A percentile compares a stretch with the other conserved stretches of the same genome.
These are phyloP conservation scores for Candidula unifasciata DNA, from an alignment of 2,888 invertebrate genomes.

Conservation along the genomic window DNA sequence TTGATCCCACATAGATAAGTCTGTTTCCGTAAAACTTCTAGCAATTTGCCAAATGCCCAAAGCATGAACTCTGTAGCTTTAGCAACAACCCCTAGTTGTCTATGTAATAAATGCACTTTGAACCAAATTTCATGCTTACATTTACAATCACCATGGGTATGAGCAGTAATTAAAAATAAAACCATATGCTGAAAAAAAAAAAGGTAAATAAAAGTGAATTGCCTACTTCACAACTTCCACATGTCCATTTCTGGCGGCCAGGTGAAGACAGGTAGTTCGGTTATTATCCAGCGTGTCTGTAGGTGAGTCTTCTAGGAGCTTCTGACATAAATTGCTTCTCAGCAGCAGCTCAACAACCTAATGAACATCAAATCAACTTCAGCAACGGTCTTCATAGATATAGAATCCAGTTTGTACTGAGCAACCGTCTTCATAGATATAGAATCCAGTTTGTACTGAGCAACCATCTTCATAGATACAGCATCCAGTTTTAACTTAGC, in stretches of 20 bases:
- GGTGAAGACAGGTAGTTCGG: constrained; percentile 77
- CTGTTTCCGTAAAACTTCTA: no score
- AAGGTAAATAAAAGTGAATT: not conserved
- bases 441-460: no score
- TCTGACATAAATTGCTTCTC: constrained; percentile 75
- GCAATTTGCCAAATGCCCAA: no score
- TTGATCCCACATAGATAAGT: no score
- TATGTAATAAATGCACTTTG: not conserved
- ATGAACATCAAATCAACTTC: not conserved
- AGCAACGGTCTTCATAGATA: not conserved
- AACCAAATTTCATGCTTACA: no score
- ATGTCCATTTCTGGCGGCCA: constrained; percentile 78
- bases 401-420: no score
- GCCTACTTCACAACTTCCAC: constrained; percentile 78
- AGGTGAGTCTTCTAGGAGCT: constrained; percentile 72
- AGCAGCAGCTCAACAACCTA: constrained; percentile 77
- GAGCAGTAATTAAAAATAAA: not conserved
- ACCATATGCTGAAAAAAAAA: no score
- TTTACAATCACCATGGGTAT: not conserved
- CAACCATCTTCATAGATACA: no score
- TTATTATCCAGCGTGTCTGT: constrained; percentile 76
- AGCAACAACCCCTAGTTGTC: no score
- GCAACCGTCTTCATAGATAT: no score
- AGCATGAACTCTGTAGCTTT: no score
- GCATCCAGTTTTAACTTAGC: no score